These are phyloP conservation scores for Hyles vespertilio DNA, from an alignment of 1,140 invertebrate species.

Conservation along the genomic window DNA sequence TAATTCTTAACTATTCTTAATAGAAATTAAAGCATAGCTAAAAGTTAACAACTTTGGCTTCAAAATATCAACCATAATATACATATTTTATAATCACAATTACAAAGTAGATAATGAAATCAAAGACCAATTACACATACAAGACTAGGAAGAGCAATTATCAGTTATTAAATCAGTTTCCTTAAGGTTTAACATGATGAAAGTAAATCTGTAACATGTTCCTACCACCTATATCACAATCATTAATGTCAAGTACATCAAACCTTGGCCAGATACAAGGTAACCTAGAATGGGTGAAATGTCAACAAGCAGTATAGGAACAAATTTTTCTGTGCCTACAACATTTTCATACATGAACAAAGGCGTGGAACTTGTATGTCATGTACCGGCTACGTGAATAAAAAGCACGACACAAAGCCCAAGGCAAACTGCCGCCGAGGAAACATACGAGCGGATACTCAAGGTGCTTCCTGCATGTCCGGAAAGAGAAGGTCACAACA, in stretches of 20 bases:
- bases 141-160: slow-evolving; percentile 23
- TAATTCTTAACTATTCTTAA: no score
- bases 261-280: slow-evolving; percentile 65
- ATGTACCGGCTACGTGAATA: slow-evolving; percentile 42
- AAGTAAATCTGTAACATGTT: slow-evolving; percentile 34
- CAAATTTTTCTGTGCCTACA: slow-evolving; percentile 35
- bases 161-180: slow-evolving; percentile 30
- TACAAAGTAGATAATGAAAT: no score
- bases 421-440: slow-evolving; percentile 61
- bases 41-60: no score
- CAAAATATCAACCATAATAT: no score
- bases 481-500: slow-evolving; percentile 72
- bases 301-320: slow-evolving; percentile 58
- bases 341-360: slow-evolving; percentile 43
- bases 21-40: no score
- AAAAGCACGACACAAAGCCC: slow-evolving; percentile 48
- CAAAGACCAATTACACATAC: background rate
- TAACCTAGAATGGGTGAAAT: slow-evolving; percentile 65
- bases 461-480: slow-evolving; percentile 75
- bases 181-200: slow-evolving; percentile 44
- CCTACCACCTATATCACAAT: slow-evolving; percentile 38
- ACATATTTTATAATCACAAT: no score
- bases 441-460: slow-evolving; percentile 60
- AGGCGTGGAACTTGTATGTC: slow-evolving; percentile 39
- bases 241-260: slow-evolving; percentile 61